A percentile compares a stretch with the other conserved stretches of the same genome.
phyloP scores from a whole-genome alignment of 2,113 vertebrate genomes.

The Syngnathoides biaculeatus region DNA sequence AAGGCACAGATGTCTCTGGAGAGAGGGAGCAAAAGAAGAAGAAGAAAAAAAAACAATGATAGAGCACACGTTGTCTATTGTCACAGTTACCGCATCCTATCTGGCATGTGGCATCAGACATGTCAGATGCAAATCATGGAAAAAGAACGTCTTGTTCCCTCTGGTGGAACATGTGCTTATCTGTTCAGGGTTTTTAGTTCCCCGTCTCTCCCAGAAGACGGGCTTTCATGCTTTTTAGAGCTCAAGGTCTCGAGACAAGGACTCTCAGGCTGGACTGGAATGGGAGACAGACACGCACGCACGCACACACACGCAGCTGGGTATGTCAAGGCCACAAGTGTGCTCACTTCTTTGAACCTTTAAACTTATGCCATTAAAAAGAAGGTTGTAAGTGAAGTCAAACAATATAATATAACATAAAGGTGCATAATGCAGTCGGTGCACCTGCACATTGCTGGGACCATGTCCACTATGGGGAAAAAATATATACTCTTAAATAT shows the following conservation, averaged over 20 bases:
- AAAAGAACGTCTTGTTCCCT: slow-evolving; percentile 74
- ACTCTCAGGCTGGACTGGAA: slow-evolving; percentile 67
- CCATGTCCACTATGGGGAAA: neutral
- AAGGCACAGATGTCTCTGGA: slow-evolving; percentile 77
- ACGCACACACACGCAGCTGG: slow-evolving; percentile 27
- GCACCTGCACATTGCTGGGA: neutral
- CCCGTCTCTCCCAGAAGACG: slow-evolving; percentile 64
- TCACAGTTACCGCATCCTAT: slow-evolving; percentile 59
- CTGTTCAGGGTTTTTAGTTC: slow-evolving; percentile 67
- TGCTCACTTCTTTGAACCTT: slow-evolving; percentile 22
- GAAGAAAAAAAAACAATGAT: neutral
- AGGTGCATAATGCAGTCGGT: neutral
- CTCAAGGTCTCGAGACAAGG: slow-evolving; percentile 86
- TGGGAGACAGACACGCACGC: slow-evolving; percentile 46
- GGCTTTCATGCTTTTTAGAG: slow-evolving; percentile 61
- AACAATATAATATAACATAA: neutral
- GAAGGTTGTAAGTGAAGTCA: neutral
- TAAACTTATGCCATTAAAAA: slow-evolving; percentile 7
- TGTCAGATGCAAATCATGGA: slow-evolving; percentile 67
- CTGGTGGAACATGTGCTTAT: slow-evolving; percentile 72
- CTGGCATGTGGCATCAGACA: slow-evolving; percentile 51
- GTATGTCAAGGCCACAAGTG: slow-evolving; percentile 66
- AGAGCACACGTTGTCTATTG: slow-evolving; percentile 6
- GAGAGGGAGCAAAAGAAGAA: neutral
- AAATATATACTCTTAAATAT: too few species aligned